Evolutionary conservation across 2,888 invertebrate species (phyloP), one percentile per base, ranked within the genome.

Genomic region (Eupithecia exiguata): DNA sequence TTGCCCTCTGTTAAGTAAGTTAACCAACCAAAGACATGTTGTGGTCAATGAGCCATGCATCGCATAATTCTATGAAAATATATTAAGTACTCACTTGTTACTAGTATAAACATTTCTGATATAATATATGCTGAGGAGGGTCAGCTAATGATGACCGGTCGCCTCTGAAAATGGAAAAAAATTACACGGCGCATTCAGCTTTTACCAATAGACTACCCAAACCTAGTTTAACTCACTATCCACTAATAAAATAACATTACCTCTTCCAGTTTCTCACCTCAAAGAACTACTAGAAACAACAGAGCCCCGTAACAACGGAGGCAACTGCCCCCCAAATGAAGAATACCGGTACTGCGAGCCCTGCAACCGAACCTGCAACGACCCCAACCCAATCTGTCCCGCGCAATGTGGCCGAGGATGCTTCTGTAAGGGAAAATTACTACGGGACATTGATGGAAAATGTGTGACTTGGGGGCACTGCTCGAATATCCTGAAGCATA

Each of bases 291-390:
- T 58, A 70, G 87, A 91, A 5, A 87, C 90, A 0, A 80, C 88
- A 0, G 91, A 91, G n/a, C 91, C 91, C 0, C 87, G 89, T 0
- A 69, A 81, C 6, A 79, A 83, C 66, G 81, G 80, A 7, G 82
- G 81, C n/a, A 67, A 71, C 4, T 92, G 92, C 58, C 87, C 89
- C 0, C 75, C 81, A 0, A 82, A 89, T 76, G 88, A 92, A 43
- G 92, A 91, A 81, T 92, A 91, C 83, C 79, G 87, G 12, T 87
- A 86, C 79, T 92, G 92, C 58, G 91, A 91, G 76, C 83, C 87
- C 0, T 92, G 92, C 77, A 84, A 84, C 77, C 83, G 78, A 75
- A 88, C 86, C 16, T 92, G 92, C 58, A 88, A 88, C 40, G 85
- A 86, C 58, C 91, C 90, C 0, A 86, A 89, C 81, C 91, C 91